Base-by-base conservation (phyloP, 2,888 invertebrate species). In the Barypeithes pellucidus region DNA sequence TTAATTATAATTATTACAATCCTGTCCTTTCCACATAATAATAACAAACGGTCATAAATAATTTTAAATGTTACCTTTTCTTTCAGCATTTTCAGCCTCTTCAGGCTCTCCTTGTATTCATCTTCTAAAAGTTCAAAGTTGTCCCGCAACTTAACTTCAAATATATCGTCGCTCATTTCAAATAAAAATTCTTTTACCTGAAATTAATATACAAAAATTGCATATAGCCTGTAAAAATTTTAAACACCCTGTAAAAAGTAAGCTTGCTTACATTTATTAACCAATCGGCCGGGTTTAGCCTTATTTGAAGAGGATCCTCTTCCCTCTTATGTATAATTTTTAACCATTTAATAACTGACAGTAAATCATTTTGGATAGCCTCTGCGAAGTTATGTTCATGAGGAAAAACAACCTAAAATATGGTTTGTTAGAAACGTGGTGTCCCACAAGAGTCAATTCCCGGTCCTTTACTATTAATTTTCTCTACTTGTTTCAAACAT, bases 81-180 rank as follows among this genome's bases (percentile, higher is more conserved):
- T 81, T 97, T 97, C 24, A 99, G 88, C 89, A 97, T 93, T 69
- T 94, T 92, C 75, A 94, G 91, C 18, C 99, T 89, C 83, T 97
- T 97, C 80, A 96, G 89, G 82, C 95, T 95, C 84, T 99, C 99
- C 80, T 94, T 93, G 81, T 96, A 96, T 85, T 99, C 99, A 82
- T 99, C 99, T 81, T 96, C 96, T 57, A 98, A 85, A 0, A 99
- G 88, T 83, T 98, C 98, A 84, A 96, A 98, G 85, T 98, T 99
- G 80, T 98, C 97, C 0, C 98, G 91, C 7, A 99, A 88, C 82
- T 95, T 96, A 2, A 98, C 97, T 87, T 99, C 99, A 83, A 99
- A 99, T 0, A 98, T 98, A 89, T 99, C 99, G 83, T 99, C 99
- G 77, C 94, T 94, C 87, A 99, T 92, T 87, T 98, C 97, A 79